phyloP scores from a whole-genome alignment of 92 coral and sea anemone species.

The Zoanthus solanderi region DNA sequence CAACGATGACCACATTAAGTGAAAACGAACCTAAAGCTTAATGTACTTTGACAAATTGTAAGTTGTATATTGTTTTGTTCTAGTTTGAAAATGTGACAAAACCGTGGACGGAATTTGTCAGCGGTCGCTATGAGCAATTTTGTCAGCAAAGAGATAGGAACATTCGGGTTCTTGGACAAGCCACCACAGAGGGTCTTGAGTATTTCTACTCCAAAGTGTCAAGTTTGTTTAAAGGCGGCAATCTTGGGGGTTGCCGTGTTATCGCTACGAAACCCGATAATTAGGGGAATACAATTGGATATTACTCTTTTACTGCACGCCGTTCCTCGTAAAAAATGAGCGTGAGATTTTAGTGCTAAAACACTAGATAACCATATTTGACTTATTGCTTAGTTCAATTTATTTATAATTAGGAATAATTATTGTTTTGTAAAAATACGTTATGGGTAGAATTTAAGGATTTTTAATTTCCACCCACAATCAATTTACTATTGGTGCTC shows the following conservation, averaged over 20 bases:
- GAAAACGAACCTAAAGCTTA: not conserved
- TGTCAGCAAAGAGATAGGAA: slow-evolving; percentile 67
- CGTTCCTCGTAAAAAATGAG: no score
- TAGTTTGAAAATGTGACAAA: slow-evolving; percentile 78
- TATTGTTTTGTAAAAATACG: no score
- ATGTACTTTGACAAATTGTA: no score
- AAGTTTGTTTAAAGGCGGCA: slow-evolving; percentile 43
- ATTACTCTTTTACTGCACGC: not conserved
- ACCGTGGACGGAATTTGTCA: slow-evolving; percentile 62
- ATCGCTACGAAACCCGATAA: slow-evolving; percentile 66
- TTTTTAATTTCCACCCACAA: no score
- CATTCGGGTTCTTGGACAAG: slow-evolving; percentile 78
- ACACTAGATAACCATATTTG: no score
- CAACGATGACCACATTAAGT: no score
- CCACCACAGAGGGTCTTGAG: slow-evolving; percentile 62
- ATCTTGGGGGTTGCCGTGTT: slow-evolving; percentile 78
- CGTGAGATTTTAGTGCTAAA: no score
- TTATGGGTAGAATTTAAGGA: no score
- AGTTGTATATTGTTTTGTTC: not conserved
- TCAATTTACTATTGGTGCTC: no score
- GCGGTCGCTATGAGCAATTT: slow-evolving; percentile 50
- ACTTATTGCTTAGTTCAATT: no score
- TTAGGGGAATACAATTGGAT: not conserved
- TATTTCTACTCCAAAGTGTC: slow-evolving; percentile 68
- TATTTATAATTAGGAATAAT: no score